phyloP scores from a whole-genome alignment of 2,113 vertebrate species.

The Kryptolebias marmoratus region DNA sequence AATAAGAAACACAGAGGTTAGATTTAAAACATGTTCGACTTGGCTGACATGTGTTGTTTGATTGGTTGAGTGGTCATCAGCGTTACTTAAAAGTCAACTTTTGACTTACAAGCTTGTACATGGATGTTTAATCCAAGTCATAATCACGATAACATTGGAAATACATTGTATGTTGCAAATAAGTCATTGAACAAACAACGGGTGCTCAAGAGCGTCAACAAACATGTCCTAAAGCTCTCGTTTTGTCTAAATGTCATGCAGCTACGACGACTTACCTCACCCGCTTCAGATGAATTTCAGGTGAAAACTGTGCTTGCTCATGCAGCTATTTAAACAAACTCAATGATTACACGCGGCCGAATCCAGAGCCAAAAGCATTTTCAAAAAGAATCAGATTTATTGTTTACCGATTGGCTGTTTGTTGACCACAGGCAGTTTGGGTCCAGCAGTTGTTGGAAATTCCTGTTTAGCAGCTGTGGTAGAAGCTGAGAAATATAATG shows the following conservation, averaged over 20 bases:
- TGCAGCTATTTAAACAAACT: conserved; percentile 48
- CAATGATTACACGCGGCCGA: conserved; percentile 33
- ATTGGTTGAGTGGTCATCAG: too few relatives aligned
- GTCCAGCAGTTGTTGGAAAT: conserved; percentile 57
- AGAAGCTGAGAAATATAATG: conserved; percentile 75
- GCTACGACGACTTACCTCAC: conserved; percentile 9
- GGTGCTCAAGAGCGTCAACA: conserved; percentile 8
- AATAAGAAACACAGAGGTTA: neutral
- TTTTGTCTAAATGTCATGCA: conserved; percentile 49
- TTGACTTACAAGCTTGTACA: too few relatives aligned
- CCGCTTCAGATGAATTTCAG: too few relatives aligned
- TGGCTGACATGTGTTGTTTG: conserved; percentile 3
- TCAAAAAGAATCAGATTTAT: conserved; percentile 36
- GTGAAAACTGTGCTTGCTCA: conserved; percentile 21
- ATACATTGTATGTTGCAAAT: neutral
- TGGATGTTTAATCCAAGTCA: too few relatives aligned
- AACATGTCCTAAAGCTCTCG: conserved; percentile 8
- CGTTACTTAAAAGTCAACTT: too few relatives aligned
- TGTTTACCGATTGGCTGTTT: conserved; percentile 75
- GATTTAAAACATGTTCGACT: conserved; percentile 8
- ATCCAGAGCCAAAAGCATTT: conserved; percentile 44
- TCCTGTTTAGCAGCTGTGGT: conserved; percentile 67
- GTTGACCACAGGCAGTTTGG: conserved; percentile 55
- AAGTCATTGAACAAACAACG: conserved; percentile 1
- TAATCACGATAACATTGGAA: too few relatives aligned